A percentile compares a stretch with the other conserved stretches of the same genome.
phyloP scores from a whole-genome alignment of 2,888 invertebrate species.

The Galeruca laticollis region DNA sequence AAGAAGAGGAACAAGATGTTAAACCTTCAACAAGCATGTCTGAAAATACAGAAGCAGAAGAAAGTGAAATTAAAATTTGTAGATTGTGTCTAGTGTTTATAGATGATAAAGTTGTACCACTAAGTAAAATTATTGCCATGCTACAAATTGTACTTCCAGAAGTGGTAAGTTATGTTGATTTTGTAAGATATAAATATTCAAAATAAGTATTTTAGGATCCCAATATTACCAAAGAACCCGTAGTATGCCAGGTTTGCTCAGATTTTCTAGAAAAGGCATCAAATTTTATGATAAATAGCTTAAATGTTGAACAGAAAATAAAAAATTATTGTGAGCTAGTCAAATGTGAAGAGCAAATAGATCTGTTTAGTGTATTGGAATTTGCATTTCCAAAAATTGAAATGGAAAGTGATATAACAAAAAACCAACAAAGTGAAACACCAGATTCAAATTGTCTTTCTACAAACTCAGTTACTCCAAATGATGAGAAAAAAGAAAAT shows the following conservation, averaged over 20 bases:
- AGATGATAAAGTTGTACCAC: conserved; percentile 41
- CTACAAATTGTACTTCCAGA: conserved; percentile 48
- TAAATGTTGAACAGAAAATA: conserved; percentile 48
- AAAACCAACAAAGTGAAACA: conserved; percentile 21
- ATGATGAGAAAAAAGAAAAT: conserved; percentile 20
- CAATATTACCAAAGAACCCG: conserved; percentile 46
- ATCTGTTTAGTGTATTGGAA: conserved; percentile 46
- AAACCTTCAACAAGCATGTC: conserved; percentile 33
- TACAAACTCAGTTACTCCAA: conserved; percentile 33
- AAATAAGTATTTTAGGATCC: conserved; percentile 36
- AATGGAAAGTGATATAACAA: conserved; percentile 41
- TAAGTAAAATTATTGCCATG: conserved; percentile 44
- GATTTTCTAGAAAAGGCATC: conserved; percentile 46
- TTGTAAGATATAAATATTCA: not conserved
- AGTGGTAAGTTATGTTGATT: conserved; percentile 40
- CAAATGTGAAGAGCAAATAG: conserved; percentile 42
- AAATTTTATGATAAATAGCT: conserved; percentile 43
- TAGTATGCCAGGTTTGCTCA: conserved; percentile 44
- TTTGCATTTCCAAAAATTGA: conserved; percentile 49
- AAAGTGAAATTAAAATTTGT: conserved; percentile 42
- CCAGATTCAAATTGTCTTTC: conserved; percentile 37
- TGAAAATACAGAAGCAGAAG: conserved; percentile 28
- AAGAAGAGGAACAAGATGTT: conserved; percentile 19
- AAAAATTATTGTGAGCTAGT: conserved; percentile 44
- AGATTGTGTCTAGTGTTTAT: conserved; percentile 47